Base-by-base conservation (phyloP, 64 coral and sea anemone species). In the Montipora capricornis region DNA sequence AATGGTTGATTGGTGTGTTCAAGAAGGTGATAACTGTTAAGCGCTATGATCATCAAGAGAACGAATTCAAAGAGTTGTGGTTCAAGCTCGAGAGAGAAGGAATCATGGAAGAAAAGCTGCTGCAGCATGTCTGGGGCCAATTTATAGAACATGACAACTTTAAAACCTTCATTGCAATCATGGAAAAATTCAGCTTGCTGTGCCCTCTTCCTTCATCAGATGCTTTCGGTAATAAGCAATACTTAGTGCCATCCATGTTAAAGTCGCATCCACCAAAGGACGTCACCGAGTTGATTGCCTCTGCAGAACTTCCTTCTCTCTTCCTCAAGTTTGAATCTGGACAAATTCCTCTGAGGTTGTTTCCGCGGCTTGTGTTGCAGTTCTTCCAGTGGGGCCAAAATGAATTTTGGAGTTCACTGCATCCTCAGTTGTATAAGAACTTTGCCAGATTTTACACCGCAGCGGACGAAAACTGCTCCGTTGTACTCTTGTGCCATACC, bases 181-280 rank as follows among this genome's bases (percentile, higher is more conserved):
- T 83, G 80, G 80, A 83, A 44, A 83, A 61, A 83, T 83, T 83
- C 53, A 59, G 80, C 80, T 66, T 83, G 49, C 49, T 83, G 12
- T 83, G 80, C 47, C 9, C n/a, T 12, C 59, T 49, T 55, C 22
- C 80, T 24, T 8, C 49, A 57, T 20, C 53, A 37, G 17, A 59
- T 24, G 80, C 19, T 17, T 46, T 12, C 2, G 10, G 51, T 49
- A 64, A 13, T 24, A 29, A 58, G 14, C 50, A 12, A 19, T 83
- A 61, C 6, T 48, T 83, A 12, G 80, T 64, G 20, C 80, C 80
- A 29, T 83, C 80, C 80, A 83, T 83, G 80, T 44, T 83, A 17
- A 59, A 5, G 50, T 83, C 49, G 3, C 80, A 37, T 20, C 80
- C 80, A 83, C 1, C 49, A 64, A 16, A 10, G 15, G 80, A 58